Conservation (phyloP, 2,888 invertebrate genomes). For the Ophion obscuratus region DNA sequence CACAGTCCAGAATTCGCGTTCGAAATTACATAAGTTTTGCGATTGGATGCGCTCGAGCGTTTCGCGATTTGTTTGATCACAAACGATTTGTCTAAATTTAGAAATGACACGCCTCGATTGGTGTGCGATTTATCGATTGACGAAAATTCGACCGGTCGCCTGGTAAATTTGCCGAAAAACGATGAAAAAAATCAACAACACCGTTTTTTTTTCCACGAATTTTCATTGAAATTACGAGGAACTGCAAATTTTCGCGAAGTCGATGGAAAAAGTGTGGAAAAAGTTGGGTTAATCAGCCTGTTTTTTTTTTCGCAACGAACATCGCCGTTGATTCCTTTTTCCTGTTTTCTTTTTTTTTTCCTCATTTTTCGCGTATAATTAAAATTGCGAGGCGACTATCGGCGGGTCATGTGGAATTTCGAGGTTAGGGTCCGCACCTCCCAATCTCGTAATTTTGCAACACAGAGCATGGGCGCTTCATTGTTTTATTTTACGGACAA, state of each 20-base stretch:
- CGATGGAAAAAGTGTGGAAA: neutral
- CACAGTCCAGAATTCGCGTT: slow-evolving; percentile 42
- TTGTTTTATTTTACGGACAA: neutral
- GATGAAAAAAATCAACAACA: slow-evolving; percentile 2
- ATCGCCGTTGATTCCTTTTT: neutral
- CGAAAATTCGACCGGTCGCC: slow-evolving; percentile 12
- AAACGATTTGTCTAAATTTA: slow-evolving; percentile 56
- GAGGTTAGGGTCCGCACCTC: slow-evolving; percentile 42
- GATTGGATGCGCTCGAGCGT: slow-evolving; percentile 33
- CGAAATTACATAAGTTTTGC: slow-evolving; percentile 7
- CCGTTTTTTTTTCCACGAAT: neutral
- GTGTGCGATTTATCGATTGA: neutral
- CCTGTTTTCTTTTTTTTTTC: slow-evolving; percentile 1
- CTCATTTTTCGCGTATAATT: neutral
- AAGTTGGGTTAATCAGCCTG: neutral
- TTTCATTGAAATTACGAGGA: neutral
- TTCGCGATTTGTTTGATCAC: slow-evolving; percentile 61
- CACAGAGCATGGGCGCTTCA: too few species aligned
- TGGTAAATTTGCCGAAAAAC: neutral
- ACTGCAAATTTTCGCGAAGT: neutral
- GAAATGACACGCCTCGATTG: slow-evolving; percentile 33
- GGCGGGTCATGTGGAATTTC: slow-evolving; percentile 8
- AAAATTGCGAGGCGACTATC: neutral
- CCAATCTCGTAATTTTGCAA: neutral
- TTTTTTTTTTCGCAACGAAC: neutral